Evolutionary conservation across 2,113 vertebrate genomes (phyloP), one percentile per base, ranked within the genome.

Genomic region (Sorex fumeus): DNA sequence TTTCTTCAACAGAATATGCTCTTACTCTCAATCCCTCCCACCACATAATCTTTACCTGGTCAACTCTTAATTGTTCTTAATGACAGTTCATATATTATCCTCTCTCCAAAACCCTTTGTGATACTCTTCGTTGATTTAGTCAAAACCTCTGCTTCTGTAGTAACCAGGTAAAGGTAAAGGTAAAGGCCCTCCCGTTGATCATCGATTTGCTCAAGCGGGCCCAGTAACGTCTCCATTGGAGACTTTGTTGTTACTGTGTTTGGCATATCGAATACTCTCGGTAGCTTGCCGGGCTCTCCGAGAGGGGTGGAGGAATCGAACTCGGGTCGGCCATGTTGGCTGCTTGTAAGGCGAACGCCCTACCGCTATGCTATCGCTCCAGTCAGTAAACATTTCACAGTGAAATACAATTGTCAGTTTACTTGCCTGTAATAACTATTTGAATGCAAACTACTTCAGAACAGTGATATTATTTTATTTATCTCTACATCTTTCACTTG

Each of bases 51-150:
- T 60, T 83, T 36, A 50, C n/a, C 8, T 57, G 27, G n/a, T 77
- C 40, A 79, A n/a, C 21, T 89, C 53, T 69, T 89, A 69, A 11
- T 87, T 91, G 66, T 40, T 81, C 27, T 83, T 79, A 72, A 69
- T 36, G 60, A 40, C 28, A 47, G 30, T 78, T 40, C 15, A 90
- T 19, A 72, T 70, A 53, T 84, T 67, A 87, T 13, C 40, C 90
- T 34, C 69, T 90, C 30, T 16, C 8, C 27, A 27, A 92, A 81
- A n/a, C 9, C 43, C 90, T 88, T 67, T 66, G 11, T 84, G 40
- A n/a, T n/a, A 12, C 7, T 19, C 34, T 8, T 53, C 15, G 27
- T 7, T 69, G 74, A 83, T 71, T 53, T 92, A 76, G 75, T 40
- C 40, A 40, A 40, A 3, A 40, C 40, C 40, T 40, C 4, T 40